Base-by-base conservation (phyloP, 2,888 invertebrate species). In the Limnephilus auricula region DNA sequence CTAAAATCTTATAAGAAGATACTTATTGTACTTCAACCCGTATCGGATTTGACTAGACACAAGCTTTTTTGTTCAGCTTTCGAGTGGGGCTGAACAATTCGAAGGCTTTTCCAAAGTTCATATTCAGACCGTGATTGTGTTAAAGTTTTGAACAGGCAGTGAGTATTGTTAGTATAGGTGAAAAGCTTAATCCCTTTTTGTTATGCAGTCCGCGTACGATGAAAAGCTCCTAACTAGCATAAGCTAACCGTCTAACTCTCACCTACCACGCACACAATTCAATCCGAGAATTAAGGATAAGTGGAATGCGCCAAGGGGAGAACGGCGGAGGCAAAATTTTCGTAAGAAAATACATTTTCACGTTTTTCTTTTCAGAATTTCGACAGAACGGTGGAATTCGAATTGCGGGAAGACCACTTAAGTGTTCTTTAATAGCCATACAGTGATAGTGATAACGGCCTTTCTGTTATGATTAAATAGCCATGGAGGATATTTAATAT, bases 191-290 rank as follows among this genome's bases (percentile, higher is more conserved):
- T 65, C 9, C 10, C 6, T 25, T 65, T 65, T 65, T n/a, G 25
- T 65, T 65, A 65, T 65, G 65, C 65, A 65, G 65, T 65, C 25
- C 65, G n/a, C 65, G 65, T 65, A 9, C 65, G 65, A 9, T n/a
- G 25, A 65, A 65, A 65, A 65, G 65, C 65, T 65, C 9, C 65
- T n/a, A 65, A n/a, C 65, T n/a, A 10, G 65, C 65, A 65, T 65
- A 65, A 65, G 25, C 65, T 9, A 65, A 65, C 65, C 25, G 65
- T n/a, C 65, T 65, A 25, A 6, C 65, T 65, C 65, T 65, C 65
- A 65, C 65, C 65, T 65, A 65, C 65, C 65, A 65, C 65, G 65
- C 65, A 65, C 65, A 65, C 65, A 65, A 65, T 65, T 65, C 65
- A 65, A 65, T 65, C 65, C 65, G n/a, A 25, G 65, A 65, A 65